Evolutionary conservation across 1,140 invertebrate species (phyloP), one percentile per base, ranked within the genome.

Genomic region (Microplitis demolitor): DNA sequence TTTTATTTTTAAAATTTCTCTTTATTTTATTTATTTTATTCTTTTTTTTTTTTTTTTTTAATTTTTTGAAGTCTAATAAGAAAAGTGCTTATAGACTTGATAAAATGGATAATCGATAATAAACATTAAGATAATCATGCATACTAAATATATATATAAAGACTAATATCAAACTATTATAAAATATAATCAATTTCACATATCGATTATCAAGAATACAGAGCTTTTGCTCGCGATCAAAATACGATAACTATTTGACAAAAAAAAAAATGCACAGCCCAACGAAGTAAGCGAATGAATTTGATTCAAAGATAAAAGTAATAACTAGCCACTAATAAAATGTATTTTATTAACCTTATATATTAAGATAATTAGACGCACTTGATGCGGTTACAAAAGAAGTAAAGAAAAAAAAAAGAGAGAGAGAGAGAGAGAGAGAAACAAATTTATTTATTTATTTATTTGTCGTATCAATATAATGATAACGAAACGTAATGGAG

Each of bases 381-480:
- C 33, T 60, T 63, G 34, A 37, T 35, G 58, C 61, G 4, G 33
- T 14, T 54, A 62, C n/a, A 67, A 35, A 60, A 54, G 56, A 24
- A 31, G 61, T 54, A 54, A 68, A 61, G 24, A 64, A 77, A 80
- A 80, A 79, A 75, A 78, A 78, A 82, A 77, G 79, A 35, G n/a
- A n/a, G n/a, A n/a, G n/a, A n/a, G n/a, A 45, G 50, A 24, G 4
- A 39, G 33, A 53, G 60, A 33, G 37, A 56, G 61, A 86, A 79
- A 79, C 78, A 85, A 86, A 85, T 83, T 73, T 86, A 86, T 87
- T 87, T 87, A 85, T 86, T 87, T 87, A 83, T 86, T 75, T 83
- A 84, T 84, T 85, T 87, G 83, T 86, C 85, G 73, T 79, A 75
- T 72, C 71, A 69, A 74, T 76, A 77, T 74, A 74, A 77, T 72